Evolutionary conservation across 2,888 invertebrate species (phyloP).

Genomic region (Caenorhabditis sp.): DNA sequence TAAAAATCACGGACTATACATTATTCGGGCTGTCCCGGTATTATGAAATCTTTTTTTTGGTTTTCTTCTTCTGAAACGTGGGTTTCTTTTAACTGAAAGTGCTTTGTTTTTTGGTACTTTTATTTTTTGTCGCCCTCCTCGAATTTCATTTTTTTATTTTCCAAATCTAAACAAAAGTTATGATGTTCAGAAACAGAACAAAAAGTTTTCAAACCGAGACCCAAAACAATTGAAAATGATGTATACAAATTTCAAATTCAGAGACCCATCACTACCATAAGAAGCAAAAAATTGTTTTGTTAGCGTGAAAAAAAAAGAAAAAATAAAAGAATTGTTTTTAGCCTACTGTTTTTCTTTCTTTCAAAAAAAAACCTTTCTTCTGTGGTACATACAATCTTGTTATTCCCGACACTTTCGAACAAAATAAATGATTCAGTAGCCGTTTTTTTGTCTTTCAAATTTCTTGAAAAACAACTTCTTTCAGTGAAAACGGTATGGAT

Average conservation of each 20-base stretch:
- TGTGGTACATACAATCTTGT: constrained; percentile 5
- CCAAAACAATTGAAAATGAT: neutral
- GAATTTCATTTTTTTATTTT: neutral
- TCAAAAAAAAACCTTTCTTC: neutral
- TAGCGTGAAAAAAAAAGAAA: neutral
- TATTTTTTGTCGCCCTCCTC: too few relatives aligned
- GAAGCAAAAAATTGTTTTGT: too few relatives aligned
- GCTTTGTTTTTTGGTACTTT: too few relatives aligned
- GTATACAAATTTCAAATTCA: too few relatives aligned
- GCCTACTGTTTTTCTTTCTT: neutral
- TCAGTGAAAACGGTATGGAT: constrained; percentile 43
- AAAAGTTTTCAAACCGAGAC: neutral
- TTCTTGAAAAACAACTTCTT: neutral
- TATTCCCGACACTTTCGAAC: constrained; percentile 15
- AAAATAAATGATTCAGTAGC: neutral
- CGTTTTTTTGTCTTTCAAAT: neutral
- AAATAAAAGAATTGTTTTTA: constrained; percentile 1
- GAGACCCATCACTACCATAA: too few relatives aligned
- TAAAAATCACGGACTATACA: too few relatives aligned
- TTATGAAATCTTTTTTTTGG: too few relatives aligned
- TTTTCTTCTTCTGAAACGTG: too few relatives aligned
- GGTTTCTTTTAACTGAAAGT: too few relatives aligned
- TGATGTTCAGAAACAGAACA: neutral
- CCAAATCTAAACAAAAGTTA: neutral
- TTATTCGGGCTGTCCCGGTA: too few relatives aligned